These are phyloP conservation scores for Typhlichthys eigenmanni DNA, from an alignment of 2,797 vertebrate genomes.

Conservation along the genomic window DNA sequence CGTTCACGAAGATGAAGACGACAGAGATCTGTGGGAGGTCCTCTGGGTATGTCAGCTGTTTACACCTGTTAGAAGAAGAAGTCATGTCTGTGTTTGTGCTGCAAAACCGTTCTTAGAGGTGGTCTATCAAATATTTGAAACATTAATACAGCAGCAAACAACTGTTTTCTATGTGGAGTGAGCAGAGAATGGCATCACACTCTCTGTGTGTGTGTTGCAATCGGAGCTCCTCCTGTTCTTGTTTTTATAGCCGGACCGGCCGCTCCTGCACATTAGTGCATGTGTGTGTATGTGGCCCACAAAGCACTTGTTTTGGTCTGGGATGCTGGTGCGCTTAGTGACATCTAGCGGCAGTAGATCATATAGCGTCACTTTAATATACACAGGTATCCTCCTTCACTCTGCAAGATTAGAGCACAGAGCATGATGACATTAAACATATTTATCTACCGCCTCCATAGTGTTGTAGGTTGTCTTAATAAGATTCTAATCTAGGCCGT, in stretches of 20 bases:
- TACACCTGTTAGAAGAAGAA: constrained; percentile 80
- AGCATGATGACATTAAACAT: background rate
- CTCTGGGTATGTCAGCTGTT: constrained; percentile 81
- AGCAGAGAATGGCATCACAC: too few species aligned
- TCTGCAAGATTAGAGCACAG: background rate
- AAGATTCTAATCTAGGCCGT: background rate
- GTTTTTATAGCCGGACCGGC: too few species aligned
- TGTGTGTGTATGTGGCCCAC: too few species aligned
- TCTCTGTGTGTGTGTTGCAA: too few species aligned
- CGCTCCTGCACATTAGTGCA: too few species aligned
- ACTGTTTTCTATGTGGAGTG: too few species aligned
- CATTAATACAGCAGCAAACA: too few species aligned
- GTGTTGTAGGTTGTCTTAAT: background rate
- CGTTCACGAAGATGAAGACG: constrained; percentile 97
- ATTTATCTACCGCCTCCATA: background rate
- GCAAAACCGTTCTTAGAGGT: background rate
- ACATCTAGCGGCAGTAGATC: too few species aligned
- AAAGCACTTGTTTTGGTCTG: too few species aligned
- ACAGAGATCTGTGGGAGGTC: constrained; percentile 94
- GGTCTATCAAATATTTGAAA: too few species aligned
- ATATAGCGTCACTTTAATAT: background rate
- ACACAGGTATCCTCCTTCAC: background rate
- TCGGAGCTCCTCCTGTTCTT: too few species aligned
- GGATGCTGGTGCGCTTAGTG: too few species aligned
- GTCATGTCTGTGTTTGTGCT: background rate